phyloP scores from a whole-genome alignment of 2,113 vertebrate genomes.

The Lepus americanus region DNA sequence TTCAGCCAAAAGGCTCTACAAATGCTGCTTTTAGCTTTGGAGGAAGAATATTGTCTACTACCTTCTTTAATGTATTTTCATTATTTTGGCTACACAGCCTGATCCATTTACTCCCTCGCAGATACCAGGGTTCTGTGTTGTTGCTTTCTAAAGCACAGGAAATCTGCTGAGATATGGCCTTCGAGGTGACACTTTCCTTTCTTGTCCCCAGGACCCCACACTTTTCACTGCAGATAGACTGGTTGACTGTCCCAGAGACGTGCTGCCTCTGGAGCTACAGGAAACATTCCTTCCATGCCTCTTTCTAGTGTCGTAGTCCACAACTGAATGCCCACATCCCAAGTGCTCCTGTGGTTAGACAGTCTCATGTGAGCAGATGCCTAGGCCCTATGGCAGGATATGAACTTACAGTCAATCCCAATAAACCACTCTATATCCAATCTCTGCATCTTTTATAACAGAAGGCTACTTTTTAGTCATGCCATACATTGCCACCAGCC shows the following conservation, averaged over 20 bases:
- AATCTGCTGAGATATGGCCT: not conserved
- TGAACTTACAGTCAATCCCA: not conserved
- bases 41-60: not conserved
- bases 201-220: not conserved
- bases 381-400: not conserved
- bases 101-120: not conserved
- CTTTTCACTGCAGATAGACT: not conserved
- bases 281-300: not conserved
- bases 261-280: not conserved
- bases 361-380: not conserved
- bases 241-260: not conserved
- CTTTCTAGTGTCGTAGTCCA: not conserved
- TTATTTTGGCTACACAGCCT: not conserved
- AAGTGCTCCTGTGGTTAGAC: not conserved
- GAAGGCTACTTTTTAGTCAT: constrained; percentile 13
- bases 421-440: not conserved
- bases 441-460: not conserved
- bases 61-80: not conserved
- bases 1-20: not conserved
- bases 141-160: not conserved
- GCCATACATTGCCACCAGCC: not conserved
- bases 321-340: not conserved
- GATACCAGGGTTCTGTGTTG: not conserved
- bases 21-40: not conserved
- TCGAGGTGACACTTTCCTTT: not conserved